Conservation (phyloP, 2,888 invertebrate genomes). For the Dysmachus trigonus region DNA sequence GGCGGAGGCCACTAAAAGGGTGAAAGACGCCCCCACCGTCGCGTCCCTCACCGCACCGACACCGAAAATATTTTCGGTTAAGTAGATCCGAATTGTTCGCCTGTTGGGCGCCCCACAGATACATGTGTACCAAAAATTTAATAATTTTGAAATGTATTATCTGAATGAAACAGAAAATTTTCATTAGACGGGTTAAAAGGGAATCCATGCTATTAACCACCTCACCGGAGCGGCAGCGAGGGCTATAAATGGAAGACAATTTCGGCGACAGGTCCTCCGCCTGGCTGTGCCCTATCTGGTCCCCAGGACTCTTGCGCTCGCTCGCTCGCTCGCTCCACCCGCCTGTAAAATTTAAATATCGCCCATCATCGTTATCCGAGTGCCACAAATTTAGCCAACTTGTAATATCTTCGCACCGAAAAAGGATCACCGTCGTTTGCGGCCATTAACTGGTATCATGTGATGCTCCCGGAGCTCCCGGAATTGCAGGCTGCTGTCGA, state of each 20-base stretch:
- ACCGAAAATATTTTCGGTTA: slow-evolving; percentile 35
- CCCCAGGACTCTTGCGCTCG: background rate
- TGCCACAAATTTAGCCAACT: slow-evolving; percentile 37
- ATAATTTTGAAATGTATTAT: slow-evolving; percentile 51
- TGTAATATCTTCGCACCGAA: slow-evolving; percentile 33
- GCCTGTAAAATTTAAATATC: slow-evolving; percentile 36
- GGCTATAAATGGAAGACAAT: slow-evolving; percentile 41
- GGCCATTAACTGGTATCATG: slow-evolving; percentile 34
- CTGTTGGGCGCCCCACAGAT: slow-evolving; percentile 11
- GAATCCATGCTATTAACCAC: slow-evolving; percentile 42
- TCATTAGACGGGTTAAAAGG: slow-evolving; percentile 45
- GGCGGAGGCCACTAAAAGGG: background rate
- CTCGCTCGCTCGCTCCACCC: no score
- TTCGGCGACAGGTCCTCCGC: slow-evolving; percentile 27
- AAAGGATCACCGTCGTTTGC: slow-evolving; percentile 27
- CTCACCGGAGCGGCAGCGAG: slow-evolving; percentile 9
- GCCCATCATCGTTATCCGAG: slow-evolving; percentile 39
- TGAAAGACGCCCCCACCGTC: background rate
- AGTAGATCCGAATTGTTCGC: slow-evolving; percentile 41
- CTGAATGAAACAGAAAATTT: slow-evolving; percentile 51
- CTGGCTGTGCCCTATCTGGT: background rate
- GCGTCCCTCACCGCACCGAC: background rate
- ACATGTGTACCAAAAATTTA: slow-evolving; percentile 32
- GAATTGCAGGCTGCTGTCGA: slow-evolving; percentile 27
- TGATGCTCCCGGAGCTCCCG: background rate